phyloP scores from a whole-genome alignment of 2,888 invertebrate genomes.

The Cryptophagus acutangulus region DNA sequence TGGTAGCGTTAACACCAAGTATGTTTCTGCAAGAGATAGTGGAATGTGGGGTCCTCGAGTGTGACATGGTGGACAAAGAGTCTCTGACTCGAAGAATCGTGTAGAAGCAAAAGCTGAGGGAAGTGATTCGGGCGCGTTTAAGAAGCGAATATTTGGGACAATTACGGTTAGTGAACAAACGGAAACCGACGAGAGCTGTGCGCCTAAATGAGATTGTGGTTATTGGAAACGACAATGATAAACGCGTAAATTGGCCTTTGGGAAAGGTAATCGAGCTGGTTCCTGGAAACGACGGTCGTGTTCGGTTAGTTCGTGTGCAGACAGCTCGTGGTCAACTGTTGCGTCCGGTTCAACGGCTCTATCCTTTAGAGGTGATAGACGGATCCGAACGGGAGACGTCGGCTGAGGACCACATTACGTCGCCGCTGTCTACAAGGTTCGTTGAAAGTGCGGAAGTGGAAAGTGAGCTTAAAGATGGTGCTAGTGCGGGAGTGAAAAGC shows the following conservation, averaged over 20 bases:
- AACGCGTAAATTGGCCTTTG: slow-evolving; percentile 23
- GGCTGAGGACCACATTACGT: background rate
- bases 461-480: background rate
- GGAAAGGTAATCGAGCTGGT: too few species aligned
- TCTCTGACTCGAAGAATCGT: slow-evolving; percentile 18
- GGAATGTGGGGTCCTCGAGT: too few species aligned
- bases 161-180: slow-evolving; percentile 10
- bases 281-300: too few species aligned
- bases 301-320: too few species aligned
- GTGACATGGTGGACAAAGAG: too few species aligned
- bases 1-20: slow-evolving; percentile 22
- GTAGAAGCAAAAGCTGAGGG: slow-evolving; percentile 23
- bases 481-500: slow-evolving; percentile 1
- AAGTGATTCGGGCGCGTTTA: slow-evolving; percentile 24
- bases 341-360: slow-evolving; percentile 18
- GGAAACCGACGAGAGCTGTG: slow-evolving; percentile 9
- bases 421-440: background rate
- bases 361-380: slow-evolving; percentile 18
- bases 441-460: background rate
- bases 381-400: too few species aligned
- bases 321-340: slow-evolving; percentile 13
- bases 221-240: slow-evolving; percentile 19
- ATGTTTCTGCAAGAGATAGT: too few species aligned
- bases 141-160: slow-evolving; percentile 25
- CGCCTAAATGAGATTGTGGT: slow-evolving; percentile 19